phyloP scores from a whole-genome alignment of 2,797 vertebrate species.

The Sylvilagus floridanus region DNA sequence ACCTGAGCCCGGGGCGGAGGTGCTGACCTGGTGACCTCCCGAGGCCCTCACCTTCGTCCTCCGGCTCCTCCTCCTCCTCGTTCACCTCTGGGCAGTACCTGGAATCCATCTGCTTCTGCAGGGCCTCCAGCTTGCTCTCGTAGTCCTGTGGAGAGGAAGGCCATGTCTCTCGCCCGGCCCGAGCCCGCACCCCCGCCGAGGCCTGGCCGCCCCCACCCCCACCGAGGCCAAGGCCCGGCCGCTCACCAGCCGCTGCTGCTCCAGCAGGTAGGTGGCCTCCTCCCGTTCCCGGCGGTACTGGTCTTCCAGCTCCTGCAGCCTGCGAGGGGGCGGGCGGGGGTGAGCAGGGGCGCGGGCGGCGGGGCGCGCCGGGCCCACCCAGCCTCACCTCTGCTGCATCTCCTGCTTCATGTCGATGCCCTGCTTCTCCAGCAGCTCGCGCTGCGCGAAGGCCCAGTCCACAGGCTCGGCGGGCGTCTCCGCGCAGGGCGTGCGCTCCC shows the following conservation, averaged over 20 bases:
- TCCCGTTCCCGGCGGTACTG: slow-evolving; percentile 97
- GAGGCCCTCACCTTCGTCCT: slow-evolving; percentile 93
- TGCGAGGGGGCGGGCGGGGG: slow-evolving; percentile 64
- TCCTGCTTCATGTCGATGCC: slow-evolving; percentile 99
- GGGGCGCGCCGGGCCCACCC: neutral
- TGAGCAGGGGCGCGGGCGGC: neutral
- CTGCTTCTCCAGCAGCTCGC: slow-evolving; percentile 98
- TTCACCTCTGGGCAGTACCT: slow-evolving; percentile 92
- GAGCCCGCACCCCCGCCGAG: too few species aligned
- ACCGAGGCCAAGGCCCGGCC: neutral
- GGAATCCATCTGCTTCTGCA: slow-evolving; percentile 98
- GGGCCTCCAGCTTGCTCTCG: slow-evolving; percentile 97
- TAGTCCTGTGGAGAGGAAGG: slow-evolving; percentile 91
- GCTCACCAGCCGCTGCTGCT: slow-evolving; percentile 97
- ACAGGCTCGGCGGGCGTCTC: slow-evolving; percentile 96
- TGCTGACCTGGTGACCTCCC: neutral
- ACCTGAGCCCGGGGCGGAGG: neutral
- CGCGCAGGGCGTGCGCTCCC: slow-evolving; percentile 94
- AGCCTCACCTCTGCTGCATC: slow-evolving; percentile 96
- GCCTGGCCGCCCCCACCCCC: too few species aligned
- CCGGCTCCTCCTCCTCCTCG: slow-evolving; percentile 96
- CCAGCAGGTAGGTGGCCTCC: slow-evolving; percentile 96
- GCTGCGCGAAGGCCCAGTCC: slow-evolving; percentile 98
- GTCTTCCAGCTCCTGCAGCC: slow-evolving; percentile 97
- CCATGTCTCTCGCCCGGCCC: neutral